Conservation (phyloP, 2,797 vertebrate species). For the Sebastes flavidus region DNA sequence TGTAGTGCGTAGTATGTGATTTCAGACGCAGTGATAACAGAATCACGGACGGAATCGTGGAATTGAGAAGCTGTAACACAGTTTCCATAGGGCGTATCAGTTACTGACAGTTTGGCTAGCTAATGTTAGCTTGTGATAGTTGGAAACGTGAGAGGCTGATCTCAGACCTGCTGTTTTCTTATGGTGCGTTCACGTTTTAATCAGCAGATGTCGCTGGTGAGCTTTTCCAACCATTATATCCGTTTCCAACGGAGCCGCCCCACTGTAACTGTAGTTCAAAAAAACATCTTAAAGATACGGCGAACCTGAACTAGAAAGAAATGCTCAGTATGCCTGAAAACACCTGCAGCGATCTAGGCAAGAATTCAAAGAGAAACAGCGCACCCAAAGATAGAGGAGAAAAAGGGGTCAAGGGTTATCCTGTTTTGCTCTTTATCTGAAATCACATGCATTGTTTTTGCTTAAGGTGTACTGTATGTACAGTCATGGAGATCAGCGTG, state of each 20-base stretch:
- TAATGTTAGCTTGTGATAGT: too few relatives aligned
- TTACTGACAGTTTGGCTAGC: not conserved
- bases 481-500: not conserved
- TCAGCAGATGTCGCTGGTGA: not conserved
- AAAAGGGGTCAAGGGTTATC: too few relatives aligned
- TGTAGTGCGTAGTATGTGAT: too few relatives aligned
- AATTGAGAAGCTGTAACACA: not conserved
- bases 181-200: not conserved
- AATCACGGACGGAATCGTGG: not conserved
- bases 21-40: too few relatives aligned
- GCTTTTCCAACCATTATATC: not conserved
- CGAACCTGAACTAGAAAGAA: not conserved
- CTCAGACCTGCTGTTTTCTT: too few relatives aligned
- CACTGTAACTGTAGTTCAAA: not conserved
- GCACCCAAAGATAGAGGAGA: not conserved
- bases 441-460: not conserved
- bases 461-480: not conserved
- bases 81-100: too few relatives aligned
- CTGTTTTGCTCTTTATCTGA: not conserved
- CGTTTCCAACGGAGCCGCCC: not conserved
- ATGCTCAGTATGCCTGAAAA: not conserved
- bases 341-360: not conserved
- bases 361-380: not conserved
- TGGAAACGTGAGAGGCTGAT: too few relatives aligned
- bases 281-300: not conserved